phyloP scores from a whole-genome alignment of 2,113 vertebrate genomes.

The Lasiurus borealis region DNA sequence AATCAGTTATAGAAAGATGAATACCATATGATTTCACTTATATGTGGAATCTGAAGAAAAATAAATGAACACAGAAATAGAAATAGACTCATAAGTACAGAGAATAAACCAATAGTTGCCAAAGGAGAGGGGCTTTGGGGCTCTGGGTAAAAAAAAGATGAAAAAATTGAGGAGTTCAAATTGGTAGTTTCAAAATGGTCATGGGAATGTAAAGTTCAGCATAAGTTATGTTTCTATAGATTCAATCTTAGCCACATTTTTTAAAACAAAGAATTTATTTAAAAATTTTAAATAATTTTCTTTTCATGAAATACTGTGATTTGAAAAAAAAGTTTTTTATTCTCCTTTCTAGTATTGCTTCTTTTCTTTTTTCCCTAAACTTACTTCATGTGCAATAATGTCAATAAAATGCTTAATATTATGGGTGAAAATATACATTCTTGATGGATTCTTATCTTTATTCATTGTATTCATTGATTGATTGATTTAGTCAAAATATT shows the following conservation, averaged over 20 bases:
- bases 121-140: not conserved
- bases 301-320: not conserved
- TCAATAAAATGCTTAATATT: not conserved
- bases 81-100: not conserved
- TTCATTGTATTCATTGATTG: not conserved
- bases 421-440: not conserved
- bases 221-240: not conserved
- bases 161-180: not conserved
- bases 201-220: not conserved
- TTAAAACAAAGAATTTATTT: not conserved
- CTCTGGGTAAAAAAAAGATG: not conserved
- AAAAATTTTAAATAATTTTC: conserved; percentile 10
- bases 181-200: not conserved
- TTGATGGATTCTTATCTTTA: not conserved
- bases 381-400: not conserved
- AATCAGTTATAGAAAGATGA: not conserved
- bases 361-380: not conserved
- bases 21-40: not conserved
- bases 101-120: not conserved
- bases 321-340: conserved; percentile 1
- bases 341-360: not conserved
- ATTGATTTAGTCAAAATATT: not conserved
- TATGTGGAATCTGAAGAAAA: not conserved
- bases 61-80: not conserved
- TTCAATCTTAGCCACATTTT: not conserved